Evolutionary conservation across 2,888 invertebrate species (phyloP), one percentile per base, ranked within the genome.

Genomic region (Herminia tarsipennalis): DNA sequence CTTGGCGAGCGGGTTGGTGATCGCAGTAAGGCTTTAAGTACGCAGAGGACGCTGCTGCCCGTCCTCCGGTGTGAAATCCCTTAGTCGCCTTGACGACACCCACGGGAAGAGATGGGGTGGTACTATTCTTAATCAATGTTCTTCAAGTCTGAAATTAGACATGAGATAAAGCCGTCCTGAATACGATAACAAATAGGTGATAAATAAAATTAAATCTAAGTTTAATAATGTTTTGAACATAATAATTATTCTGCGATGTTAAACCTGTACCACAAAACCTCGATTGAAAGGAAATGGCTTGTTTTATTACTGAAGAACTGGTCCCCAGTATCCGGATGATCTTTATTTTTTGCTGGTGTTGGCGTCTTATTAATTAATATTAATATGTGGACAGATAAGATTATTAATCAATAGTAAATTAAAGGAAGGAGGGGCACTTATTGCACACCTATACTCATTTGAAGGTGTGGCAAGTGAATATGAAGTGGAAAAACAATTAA

Each of bases 341-440:
- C 21, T 29, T 45, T 39, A 28, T 34, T 40, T 46, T 46, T 34
- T 38, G 27, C 34, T 10, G 28, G 14, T 21, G n/a, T 16, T 18
- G 24, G 29, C 40, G 35, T 25, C 40, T 40, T 34, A 35, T 39
- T 46, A 46, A 35, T 36, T 40, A 46, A 46, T 24, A 35, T 40
- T 40, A 25, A 20, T 21, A 9, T n/a, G 13, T 35, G 13, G 21
- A 17, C 27, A 20, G 24, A 28, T 22, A 36, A 42, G 17, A 12
- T 16, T 35, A 29, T 35, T 42, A 42, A 36, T 46, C 28, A 33
- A 20, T 12, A 12, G 10, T 25, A 24, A 18, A 27, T 29, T 17
- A 14, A 21, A 37, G 20, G 37, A 44, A 17, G 32, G 18, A 13
- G 22, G 5, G 9, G 17, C 9, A 8, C 5, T 20, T 5, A 12